A percentile compares a stretch with the other conserved stretches of the same genome.
Conservation (phyloP, 2,113 vertebrate species). For the Gopherus flavomarginatus region DNA sequence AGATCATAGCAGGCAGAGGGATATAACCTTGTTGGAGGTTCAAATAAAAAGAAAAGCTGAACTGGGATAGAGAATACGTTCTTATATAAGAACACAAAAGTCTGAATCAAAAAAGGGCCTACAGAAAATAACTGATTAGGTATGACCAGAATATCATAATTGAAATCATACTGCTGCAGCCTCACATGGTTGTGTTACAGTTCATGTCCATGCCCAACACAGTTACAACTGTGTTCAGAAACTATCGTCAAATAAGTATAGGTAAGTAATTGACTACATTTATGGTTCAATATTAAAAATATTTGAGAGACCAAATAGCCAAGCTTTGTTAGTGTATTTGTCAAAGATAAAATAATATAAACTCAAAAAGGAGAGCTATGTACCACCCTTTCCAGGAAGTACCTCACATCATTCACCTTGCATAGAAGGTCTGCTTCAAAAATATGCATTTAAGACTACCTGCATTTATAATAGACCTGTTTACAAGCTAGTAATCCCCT, state of each 20-base stretch:
- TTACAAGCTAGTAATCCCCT: too few relatives aligned
- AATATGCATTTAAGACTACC: neutral
- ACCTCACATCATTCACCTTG: neutral
- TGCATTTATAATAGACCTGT: too few relatives aligned
- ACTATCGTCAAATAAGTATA: neutral
- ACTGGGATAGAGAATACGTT: neutral
- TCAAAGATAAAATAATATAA: neutral
- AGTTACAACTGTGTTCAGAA: neutral
- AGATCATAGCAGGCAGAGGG: slow-evolving; percentile 8
- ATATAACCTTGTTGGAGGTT: slow-evolving; percentile 27
- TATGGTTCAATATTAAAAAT: neutral
- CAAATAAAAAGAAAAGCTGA: slow-evolving; percentile 26
- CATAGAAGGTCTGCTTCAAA: neutral
- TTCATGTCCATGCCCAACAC: neutral
- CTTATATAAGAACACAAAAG: neutral
- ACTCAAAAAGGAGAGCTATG: neutral
- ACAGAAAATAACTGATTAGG: neutral
- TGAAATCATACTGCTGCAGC: neutral
- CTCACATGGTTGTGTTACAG: neutral
- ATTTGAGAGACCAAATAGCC: neutral
- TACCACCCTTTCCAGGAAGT: neutral
- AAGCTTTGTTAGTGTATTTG: neutral
- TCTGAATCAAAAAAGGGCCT: neutral
- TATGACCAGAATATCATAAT: neutral
- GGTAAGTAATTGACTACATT: neutral